phyloP scores from a whole-genome alignment of 2,113 vertebrate genomes.

The Ailurus styani region DNA sequence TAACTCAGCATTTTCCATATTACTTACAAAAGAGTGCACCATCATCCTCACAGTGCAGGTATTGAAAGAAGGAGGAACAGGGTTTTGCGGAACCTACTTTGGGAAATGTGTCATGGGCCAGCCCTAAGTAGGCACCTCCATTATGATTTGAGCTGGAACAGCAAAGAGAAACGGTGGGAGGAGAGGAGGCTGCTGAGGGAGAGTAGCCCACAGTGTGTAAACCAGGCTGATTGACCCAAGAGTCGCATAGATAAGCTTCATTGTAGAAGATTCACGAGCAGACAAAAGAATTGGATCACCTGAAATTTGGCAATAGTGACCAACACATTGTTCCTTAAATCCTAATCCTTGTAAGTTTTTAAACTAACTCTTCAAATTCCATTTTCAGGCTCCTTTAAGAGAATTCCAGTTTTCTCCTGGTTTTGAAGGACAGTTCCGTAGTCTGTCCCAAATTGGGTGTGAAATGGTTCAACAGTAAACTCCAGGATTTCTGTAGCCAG shows the following conservation, averaged over 20 bases:
- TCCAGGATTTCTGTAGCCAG: neutral
- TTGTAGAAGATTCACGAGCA: neutral
- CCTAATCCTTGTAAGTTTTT: neutral
- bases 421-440: neutral
- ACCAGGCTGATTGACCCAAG: neutral
- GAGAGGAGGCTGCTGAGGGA: neutral
- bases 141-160: neutral
- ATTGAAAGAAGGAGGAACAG: neutral
- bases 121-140: neutral
- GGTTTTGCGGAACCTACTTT: neutral
- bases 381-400: neutral
- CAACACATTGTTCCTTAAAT: conserved; percentile 21
- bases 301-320: neutral
- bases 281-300: conserved; percentile 7
- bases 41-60: neutral
- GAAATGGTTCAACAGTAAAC: neutral
- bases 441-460: neutral
- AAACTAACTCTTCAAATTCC: neutral
- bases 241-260: neutral
- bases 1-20: neutral
- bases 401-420: neutral
- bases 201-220: neutral
- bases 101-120: neutral
- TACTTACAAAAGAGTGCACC: neutral
- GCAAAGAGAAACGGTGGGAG: neutral